These are phyloP conservation scores for human (Homo sapiens) DNA, from an alignment of 2,113 vertebrate genomes.

Conservation along the genomic window GRCh38 chr12:122999001-122999500, in stretches of 20 bases:
- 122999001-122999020: too few relatives aligned
- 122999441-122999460: neutral
- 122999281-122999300: neutral
- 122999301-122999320: neutral
- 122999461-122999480: neutral
- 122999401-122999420: rapidly evolving
- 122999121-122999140: neutral
- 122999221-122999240: neutral
- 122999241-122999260: neutral
- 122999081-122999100: too few relatives aligned
- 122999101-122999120: too few relatives aligned
- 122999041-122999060: too few relatives aligned
- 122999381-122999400: neutral
- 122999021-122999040: too few relatives aligned
- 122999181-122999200: neutral
- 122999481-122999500: neutral
- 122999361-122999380: neutral
- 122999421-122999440: neutral
- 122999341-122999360: neutral
- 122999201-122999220: rapidly evolving
- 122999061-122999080: too few relatives aligned
- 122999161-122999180: neutral
- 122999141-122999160: neutral
- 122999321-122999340: too few relatives aligned
- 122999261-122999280: neutral